Base-by-base conservation (phyloP, 2,113 vertebrate species). In the Rhinolophus ferrumequinum region DNA sequence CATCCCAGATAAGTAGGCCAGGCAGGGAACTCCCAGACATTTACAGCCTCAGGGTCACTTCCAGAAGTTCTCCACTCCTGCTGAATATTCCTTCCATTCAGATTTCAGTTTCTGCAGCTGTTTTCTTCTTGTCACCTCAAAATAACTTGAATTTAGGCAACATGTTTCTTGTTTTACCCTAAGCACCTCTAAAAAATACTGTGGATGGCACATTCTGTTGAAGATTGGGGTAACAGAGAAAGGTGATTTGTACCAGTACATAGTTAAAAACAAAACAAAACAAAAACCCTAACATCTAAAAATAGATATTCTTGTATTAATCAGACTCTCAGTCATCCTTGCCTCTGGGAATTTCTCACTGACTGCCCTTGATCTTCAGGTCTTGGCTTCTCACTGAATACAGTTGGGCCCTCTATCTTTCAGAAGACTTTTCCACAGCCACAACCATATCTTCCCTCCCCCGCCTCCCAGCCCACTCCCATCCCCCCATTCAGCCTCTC, bases 61-160 rank as follows among this genome's bases (percentile, higher is more conserved):
- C 28, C 35, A 11, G 24, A 90, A 52, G 19, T 94, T 89, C 35
- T 88, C 38, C 26, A 1, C 85, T 89, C 56, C 44, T 72, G 38
- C 69, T n/a, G 33, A 73, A 77, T 16, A 66, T n/a, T 28, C 30
- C 80, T 81, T 58, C 44, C 44, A 11, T 38, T 73, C n/a, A 67
- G 14, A 73, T 58, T 28, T 79, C 47, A 93, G 28, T 50, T 35
- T 70, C 72, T 81, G 12, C 41, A 79, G 30, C 85, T 69, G 6
- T 89, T 73, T 60, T 88, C 26, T 75, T 73, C 77, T 89, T 60
- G 18, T 35, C 19, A 69, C 30, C 26, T 95, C 54, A 94, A 35
- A 89, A 83, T 76, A 76, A 92, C 21, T 52, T 81, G 50, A 85
- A 44, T 47, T 84, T 92, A 50, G n/a, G n/a, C n/a, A n/a, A 69